Base-by-base conservation (phyloP, 2,113 vertebrate genomes). In the Larimichthys crocea region DNA sequence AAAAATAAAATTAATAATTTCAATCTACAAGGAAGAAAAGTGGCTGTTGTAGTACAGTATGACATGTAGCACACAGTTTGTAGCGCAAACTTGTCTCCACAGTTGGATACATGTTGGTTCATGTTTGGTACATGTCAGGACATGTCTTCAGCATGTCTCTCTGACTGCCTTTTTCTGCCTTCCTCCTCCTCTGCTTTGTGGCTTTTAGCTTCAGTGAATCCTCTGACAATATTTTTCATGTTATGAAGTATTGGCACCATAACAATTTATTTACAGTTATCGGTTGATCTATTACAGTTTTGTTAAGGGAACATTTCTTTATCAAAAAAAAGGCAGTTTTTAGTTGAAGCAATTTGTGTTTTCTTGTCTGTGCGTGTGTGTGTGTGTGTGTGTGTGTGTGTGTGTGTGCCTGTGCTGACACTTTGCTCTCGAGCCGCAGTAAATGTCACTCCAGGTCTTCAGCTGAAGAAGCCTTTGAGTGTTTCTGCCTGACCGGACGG, bases 401-500 rank as follows among this genome's bases (percentile, higher is more conserved):
- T 24, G 24, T 48, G 19, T 20, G 35, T 2, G 61, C 9, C 52
- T 59, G 52, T 22, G 15, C n/a, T 64, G 56, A 83, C 88, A 83
- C 24, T 0, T 69, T 79, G 59, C 68, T 83, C 52, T 84, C 64
- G 20, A 59, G 59, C 83, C 59, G 46, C 72, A 74, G 69, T 76
- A 49, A 86, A 89, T 89, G 87, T 90, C 90, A 87, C 80, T 89
- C 61, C 78, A 69, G 80, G 72, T 90, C 74, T 85, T 81, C 50
- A 24, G 79, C 73, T 77, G 55, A 88, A 86, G 67, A 79, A 81
- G 74, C 82, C 49, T 59, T 67, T 81, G 81, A 88, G 91, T 86
- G 81, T 88, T 90, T 92, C 80, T 89, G 85, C 79, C 74, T 88
- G 88, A 89, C 87, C 79, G 86, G 76, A 79, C 78, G 73, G 83